Evolutionary conservation across 2,888 invertebrate genomes (phyloP).

Genomic region (Ophion obscuratus): DNA sequence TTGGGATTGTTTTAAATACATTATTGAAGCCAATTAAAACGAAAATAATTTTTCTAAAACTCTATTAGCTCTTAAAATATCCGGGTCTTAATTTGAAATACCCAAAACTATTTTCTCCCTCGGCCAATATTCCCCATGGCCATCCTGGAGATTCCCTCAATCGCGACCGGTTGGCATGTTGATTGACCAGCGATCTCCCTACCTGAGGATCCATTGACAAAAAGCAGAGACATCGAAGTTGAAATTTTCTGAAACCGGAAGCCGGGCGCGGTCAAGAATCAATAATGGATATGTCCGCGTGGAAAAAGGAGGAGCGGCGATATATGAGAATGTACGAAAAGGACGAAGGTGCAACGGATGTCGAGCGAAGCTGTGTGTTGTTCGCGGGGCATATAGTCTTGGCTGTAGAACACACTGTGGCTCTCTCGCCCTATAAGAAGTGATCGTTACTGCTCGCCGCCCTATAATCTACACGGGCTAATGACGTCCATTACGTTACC

Average conservation of each 20-base stretch:
- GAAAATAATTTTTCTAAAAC: too few species aligned
- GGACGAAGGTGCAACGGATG: slow-evolving; percentile 66
- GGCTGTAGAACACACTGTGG: slow-evolving; percentile 70
- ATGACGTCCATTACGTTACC: slow-evolving; percentile 84
- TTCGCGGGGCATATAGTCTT: slow-evolving; percentile 70
- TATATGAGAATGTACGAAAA: slow-evolving; percentile 67
- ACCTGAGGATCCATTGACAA: too few species aligned
- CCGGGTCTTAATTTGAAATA: too few species aligned
- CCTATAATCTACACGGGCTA: slow-evolving; percentile 84
- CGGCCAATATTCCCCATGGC: neutral
- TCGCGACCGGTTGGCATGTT: neutral
- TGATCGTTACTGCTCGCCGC: slow-evolving; percentile 84
- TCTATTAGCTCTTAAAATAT: too few species aligned
- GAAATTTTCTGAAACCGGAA: slow-evolving; percentile 59
- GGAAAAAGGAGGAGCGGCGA: slow-evolving; percentile 10
- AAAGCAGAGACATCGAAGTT: neutral
- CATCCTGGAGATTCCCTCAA: neutral
- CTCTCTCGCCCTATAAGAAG: slow-evolving; percentile 81
- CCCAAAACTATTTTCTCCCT: too few species aligned
- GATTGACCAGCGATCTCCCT: neutral
- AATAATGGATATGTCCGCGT: slow-evolving; percentile 71
- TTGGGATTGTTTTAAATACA: too few species aligned
- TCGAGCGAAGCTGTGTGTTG: slow-evolving; percentile 70
- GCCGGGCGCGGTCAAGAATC: slow-evolving; percentile 67
- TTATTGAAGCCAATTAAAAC: too few species aligned